Percentiles rank a stretch among this genome's conserved stretches.
phyloP scores from a whole-genome alignment of 2,888 invertebrate genomes.

The Amblyjoppa fuscipennis region DNA sequence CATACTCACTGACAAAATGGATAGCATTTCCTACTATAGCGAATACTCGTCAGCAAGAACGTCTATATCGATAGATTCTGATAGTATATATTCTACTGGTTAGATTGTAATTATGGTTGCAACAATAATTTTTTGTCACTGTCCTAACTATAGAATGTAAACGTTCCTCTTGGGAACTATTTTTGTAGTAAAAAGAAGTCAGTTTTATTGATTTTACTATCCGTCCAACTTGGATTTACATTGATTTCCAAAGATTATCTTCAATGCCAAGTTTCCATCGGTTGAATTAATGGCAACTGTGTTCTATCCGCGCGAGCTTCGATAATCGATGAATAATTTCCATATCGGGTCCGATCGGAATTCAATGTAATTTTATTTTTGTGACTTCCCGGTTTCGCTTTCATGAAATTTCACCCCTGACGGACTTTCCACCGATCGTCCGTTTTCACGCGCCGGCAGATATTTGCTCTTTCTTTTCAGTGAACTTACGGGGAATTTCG shows the following conservation, averaged over 20 bases:
- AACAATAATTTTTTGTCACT: too few species aligned
- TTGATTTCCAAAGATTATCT: not conserved
- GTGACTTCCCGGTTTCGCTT: not conserved
- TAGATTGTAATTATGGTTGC: too few species aligned
- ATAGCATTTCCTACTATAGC: too few species aligned
- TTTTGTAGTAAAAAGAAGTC: too few species aligned
- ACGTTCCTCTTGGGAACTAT: too few species aligned
- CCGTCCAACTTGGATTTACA: not conserved
- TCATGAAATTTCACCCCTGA: not conserved
- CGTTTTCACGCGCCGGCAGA: not conserved
- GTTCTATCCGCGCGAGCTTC: not conserved
- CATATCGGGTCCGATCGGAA: not conserved
- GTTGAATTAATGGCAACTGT: not conserved
- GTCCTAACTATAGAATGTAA: too few species aligned
- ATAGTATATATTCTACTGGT: too few species aligned
- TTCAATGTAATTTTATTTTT: not conserved
- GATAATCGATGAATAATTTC: not conserved
- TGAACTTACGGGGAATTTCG: slow-evolving; percentile 5
- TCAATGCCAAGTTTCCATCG: not conserved
- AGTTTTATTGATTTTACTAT: too few species aligned
- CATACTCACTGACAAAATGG: too few species aligned
- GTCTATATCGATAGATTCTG: too few species aligned
- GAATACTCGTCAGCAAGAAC: too few species aligned
- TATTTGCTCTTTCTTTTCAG: slow-evolving; percentile 1
- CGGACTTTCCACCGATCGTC: slow-evolving; percentile 7